Evolutionary conservation across 64 coral and sea anemone species (phyloP).

Genomic region (Anthopleura sola): DNA sequence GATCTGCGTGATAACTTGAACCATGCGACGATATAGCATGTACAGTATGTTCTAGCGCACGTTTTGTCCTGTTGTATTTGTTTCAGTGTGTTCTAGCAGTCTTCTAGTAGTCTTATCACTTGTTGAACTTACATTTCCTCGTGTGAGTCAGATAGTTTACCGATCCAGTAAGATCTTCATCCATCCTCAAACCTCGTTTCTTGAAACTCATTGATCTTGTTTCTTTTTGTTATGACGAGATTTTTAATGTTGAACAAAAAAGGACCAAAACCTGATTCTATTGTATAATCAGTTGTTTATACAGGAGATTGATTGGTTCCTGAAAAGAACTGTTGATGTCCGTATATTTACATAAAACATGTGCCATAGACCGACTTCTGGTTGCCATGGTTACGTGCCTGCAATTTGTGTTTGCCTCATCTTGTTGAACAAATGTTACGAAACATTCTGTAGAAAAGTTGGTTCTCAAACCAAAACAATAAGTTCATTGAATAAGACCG

Average conservation of each 20-base stretch:
- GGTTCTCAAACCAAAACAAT: not conserved
- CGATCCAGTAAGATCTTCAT: not conserved
- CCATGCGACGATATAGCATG: not conserved
- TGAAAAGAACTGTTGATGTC: not conserved
- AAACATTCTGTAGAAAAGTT: not conserved
- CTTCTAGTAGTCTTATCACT: not conserved
- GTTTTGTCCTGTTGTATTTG: not conserved
- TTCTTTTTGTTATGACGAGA: not conserved
- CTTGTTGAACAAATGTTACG: not conserved
- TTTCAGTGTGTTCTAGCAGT: not conserved
- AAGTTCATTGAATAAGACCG: not conserved
- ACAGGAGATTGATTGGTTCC: not conserved
- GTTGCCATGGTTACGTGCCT: not conserved
- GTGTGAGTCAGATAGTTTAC: not conserved
- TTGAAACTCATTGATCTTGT: not conserved
- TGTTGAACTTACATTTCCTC: not conserved
- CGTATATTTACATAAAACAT: not conserved
- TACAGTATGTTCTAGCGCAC: not conserved
- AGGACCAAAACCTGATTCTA: not conserved
- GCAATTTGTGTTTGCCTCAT: not conserved
- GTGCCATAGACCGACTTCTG: not conserved
- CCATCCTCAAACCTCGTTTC: not conserved
- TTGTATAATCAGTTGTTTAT: constrained; percentile 15
- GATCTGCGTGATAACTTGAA: not conserved
- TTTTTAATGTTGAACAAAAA: not conserved